Evolutionary conservation across 2,797 vertebrate genomes (phyloP), one percentile per base, ranked within the genome.

Genomic region (Poecilia wingei): DNA sequence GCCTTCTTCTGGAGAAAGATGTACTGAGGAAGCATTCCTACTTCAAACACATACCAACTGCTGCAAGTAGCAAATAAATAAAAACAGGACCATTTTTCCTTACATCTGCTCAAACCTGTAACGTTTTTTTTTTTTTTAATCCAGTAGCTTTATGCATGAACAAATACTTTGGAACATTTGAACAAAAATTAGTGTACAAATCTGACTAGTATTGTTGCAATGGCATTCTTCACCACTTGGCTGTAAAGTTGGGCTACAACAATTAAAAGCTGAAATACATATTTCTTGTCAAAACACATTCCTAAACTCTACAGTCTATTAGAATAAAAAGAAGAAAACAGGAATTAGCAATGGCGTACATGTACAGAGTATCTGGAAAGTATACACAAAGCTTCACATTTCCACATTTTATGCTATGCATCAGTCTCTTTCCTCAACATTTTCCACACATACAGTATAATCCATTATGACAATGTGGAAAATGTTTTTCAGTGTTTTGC

Each of bases 1-100:
- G 91, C 92, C 85, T 87, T 84, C 74, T 83, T 75, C 64, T 73
- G 59, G 74, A 82, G 36, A 72, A 88, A 78, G 80, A 92, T 92
- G 86, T 89, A 90, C 82, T 90, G 79, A 84, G 82, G 75, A 72
- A 68, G 78, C 74, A n/a, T 57, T 45, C 61, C 33, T 36, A 78
- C 66, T 85, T 76, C 80, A 33, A 87, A 55, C 28, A 22, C 64
- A 49, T 25, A 25, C 72, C 53, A 59, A 9, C 39, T 72, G 9
- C 64, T 59, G 47, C 0, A 33, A 45, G 64, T 75, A 0, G 8
- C 4, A 70, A 55, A 43, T 61, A 25, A 59, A 73, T 66, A 2
- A 68, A 68, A 36, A 25, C 2, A 43, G n/a, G 70, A 49, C 1
- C 16, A 57, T 5, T 7, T 76, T 12, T 31, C 33, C 47, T n/a